These are phyloP conservation scores for Belgica antarctica DNA, from an alignment of 2,888 invertebrate genomes.

Conservation along the genomic window DNA sequence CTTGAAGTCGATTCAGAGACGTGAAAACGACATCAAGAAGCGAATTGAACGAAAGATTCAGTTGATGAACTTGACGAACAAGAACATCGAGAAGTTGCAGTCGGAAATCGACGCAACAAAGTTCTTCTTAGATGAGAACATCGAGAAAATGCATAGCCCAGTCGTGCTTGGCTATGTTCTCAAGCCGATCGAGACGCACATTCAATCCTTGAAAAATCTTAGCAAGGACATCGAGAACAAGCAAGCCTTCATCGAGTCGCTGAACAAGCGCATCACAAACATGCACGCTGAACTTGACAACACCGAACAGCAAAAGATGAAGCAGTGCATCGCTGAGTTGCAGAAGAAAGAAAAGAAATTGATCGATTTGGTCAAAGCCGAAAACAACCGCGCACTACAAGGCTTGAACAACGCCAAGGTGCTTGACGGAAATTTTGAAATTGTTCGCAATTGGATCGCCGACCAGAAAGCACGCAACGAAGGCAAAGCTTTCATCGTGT, in stretches of 20 bases:
- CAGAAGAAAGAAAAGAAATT: constrained; percentile 74
- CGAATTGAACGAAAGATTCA: constrained; percentile 80
- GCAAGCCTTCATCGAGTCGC: constrained; percentile 74
- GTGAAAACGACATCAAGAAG: constrained; percentile 80
- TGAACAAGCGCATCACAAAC: constrained; percentile 78
- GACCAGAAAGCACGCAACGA: constrained; percentile 57
- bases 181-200: constrained; percentile 71
- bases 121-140: constrained; percentile 76
- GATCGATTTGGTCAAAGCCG: constrained; percentile 67
- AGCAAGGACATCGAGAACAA: constrained; percentile 83
- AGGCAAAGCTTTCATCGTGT: constrained; percentile 64
- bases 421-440: constrained; percentile 75
- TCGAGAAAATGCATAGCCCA: constrained; percentile 64
- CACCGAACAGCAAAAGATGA: constrained; percentile 76
- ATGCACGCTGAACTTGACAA: constrained; percentile 83
- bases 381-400: constrained; percentile 71
- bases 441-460: constrained; percentile 76
- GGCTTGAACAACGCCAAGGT: constrained; percentile 64
- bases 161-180: constrained; percentile 73
- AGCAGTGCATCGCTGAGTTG: constrained; percentile 68
- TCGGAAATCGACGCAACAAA: constrained; percentile 76
- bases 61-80: constrained; percentile 78
- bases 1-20: constrained; percentile 78
- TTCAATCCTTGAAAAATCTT: constrained; percentile 69
- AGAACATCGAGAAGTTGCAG: constrained; percentile 76